A percentile compares a stretch with the other conserved stretches of the same genome.
These are phyloP conservation scores for Microcebus ravelobensis DNA, from an alignment of 2,113 vertebrate species.

Conservation along the genomic window DNA sequence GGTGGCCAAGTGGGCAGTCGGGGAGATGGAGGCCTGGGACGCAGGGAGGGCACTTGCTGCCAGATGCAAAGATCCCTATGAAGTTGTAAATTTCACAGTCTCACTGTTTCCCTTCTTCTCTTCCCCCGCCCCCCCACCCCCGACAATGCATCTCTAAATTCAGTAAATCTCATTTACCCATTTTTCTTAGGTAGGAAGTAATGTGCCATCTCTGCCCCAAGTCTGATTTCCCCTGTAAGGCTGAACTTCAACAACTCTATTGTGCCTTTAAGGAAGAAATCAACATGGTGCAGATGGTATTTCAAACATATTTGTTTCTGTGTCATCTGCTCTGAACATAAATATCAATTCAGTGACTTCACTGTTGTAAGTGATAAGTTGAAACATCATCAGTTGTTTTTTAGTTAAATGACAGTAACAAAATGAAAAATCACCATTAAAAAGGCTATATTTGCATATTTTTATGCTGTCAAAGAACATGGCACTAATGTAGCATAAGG, in stretches of 20 bases:
- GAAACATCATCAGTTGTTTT: constrained; percentile 75
- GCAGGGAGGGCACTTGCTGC: background rate
- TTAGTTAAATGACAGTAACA: constrained; percentile 76
- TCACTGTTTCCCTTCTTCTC: background rate
- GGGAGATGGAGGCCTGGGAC: background rate
- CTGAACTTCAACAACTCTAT: background rate
- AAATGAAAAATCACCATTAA: constrained; percentile 82
- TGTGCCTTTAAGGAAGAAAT: constrained; percentile 62
- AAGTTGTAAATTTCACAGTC: background rate
- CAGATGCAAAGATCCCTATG: background rate
- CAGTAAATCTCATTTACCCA: background rate
- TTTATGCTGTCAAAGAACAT: constrained; percentile 80
- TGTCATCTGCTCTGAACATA: constrained; percentile 79
- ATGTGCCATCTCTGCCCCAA: background rate
- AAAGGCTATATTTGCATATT: constrained; percentile 82
- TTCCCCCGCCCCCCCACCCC: no score
- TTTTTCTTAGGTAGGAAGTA: background rate
- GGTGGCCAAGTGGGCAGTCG: constrained; percentile 40
- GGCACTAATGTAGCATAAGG: constrained; percentile 78
- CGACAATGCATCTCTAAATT: background rate
- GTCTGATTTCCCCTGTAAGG: background rate
- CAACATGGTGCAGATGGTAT: constrained; percentile 52
- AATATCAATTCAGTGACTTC: constrained; percentile 76
- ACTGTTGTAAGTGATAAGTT: constrained; percentile 71
- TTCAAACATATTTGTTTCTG: constrained; percentile 74